These are phyloP conservation scores for Eidolon dupreanum DNA, from an alignment of 2,797 vertebrate genomes.

Conservation along the genomic window DNA sequence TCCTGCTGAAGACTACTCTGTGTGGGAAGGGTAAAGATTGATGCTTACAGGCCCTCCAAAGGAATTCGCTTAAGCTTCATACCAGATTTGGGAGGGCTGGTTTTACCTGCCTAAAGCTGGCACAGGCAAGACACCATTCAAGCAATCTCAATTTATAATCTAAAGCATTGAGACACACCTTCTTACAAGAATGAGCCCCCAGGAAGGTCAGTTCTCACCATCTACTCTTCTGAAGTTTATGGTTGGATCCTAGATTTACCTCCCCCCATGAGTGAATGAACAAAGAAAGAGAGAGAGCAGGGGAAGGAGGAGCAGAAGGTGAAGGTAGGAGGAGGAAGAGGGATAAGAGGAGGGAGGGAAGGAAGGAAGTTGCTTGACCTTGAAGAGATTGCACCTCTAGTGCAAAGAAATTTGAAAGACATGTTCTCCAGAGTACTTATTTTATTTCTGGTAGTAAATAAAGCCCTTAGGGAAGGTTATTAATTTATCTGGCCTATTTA, in stretches of 20 bases:
- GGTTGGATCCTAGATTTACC: background rate
- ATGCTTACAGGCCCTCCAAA: background rate
- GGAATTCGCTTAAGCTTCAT: slow-evolving; percentile 48
- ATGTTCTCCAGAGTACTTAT: background rate
- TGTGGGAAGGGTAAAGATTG: slow-evolving; percentile 31
- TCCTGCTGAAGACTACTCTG: background rate
- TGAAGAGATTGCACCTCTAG: background rate
- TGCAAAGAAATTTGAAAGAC: background rate
- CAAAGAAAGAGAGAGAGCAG: fast-evolving
- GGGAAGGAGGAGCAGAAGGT: too few species aligned
- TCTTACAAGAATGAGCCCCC: background rate
- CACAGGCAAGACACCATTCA: background rate
- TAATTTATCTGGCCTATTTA: slow-evolving; percentile 42
- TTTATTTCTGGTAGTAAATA: slow-evolving; percentile 55
- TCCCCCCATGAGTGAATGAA: background rate
- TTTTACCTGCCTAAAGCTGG: background rate
- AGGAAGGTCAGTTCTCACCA: background rate
- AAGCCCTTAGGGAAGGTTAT: slow-evolving; percentile 14
- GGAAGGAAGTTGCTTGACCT: background rate
- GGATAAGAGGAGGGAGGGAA: too few species aligned
- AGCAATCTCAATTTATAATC: background rate
- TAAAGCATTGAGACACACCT: background rate
- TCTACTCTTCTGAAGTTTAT: background rate
- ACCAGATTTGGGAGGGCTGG: slow-evolving; percentile 32
- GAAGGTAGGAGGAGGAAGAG: fast-evolving